Conservation (phyloP, 2,113 vertebrate species). For the Amphiprion ocellaris region DNA sequence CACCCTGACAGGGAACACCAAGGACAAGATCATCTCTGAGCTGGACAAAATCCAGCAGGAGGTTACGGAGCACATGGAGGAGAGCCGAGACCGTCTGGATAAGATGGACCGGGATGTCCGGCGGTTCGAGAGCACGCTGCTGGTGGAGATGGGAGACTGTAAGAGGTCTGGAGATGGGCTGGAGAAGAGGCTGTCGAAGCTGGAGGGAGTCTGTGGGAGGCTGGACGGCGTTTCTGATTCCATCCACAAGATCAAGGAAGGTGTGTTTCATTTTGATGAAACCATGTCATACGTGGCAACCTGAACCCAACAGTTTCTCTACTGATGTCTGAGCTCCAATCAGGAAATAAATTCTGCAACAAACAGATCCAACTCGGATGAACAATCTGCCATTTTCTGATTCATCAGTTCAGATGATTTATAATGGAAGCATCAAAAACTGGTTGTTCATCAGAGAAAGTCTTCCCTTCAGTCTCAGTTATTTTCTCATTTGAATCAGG, state of each 20-base stretch:
- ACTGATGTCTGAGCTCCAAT: too few relatives aligned
- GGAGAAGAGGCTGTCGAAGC: conserved; percentile 90
- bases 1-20: conserved; percentile 81
- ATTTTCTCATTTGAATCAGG: too few relatives aligned
- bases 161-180: conserved; percentile 82
- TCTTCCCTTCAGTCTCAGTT: too few relatives aligned
- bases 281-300: too few relatives aligned
- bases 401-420: too few relatives aligned
- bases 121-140: conserved; percentile 73
- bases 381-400: too few relatives aligned
- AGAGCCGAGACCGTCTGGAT: conserved; percentile 87
- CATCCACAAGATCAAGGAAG: conserved; percentile 89
- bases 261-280: conserved; percentile 11
- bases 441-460: too few relatives aligned
- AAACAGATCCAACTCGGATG: too few relatives aligned
- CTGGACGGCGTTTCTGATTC: conserved; percentile 87
- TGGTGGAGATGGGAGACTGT: conserved; percentile 84
- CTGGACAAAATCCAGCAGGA: conserved; percentile 92
- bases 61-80: conserved; percentile 85
- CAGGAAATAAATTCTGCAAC: too few relatives aligned
- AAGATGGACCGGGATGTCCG: conserved; percentile 78
- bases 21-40: conserved; percentile 93
- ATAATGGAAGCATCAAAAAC: too few relatives aligned
- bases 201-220: conserved; percentile 90
- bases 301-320: too few relatives aligned